Conservation (phyloP, 2,113 vertebrate genomes). For the Ginglymostoma cirratum region DNA sequence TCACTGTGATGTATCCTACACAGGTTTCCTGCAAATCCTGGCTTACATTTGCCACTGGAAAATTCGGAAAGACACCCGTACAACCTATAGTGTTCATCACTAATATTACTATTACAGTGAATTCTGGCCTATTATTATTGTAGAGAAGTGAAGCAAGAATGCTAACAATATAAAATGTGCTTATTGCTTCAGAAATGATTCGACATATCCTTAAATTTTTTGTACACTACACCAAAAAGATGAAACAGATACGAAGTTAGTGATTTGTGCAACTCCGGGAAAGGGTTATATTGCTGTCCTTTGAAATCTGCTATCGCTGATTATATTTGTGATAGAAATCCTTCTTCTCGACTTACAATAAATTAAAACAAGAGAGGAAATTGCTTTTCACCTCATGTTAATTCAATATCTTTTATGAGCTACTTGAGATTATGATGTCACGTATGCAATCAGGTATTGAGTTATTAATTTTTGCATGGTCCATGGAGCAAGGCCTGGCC, state of each 20-base stretch:
- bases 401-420: slow-evolving; percentile 16
- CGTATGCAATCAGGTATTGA: slow-evolving; percentile 23
- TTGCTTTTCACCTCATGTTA: slow-evolving; percentile 23
- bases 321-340: neutral
- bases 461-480: slow-evolving; percentile 34
- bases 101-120: neutral
- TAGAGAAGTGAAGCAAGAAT: neutral
- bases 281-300: neutral
- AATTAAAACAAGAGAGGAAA: slow-evolving; percentile 2
- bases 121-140: neutral
- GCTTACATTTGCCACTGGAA: neutral
- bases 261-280: neutral
- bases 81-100: neutral
- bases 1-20: neutral
- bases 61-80: neutral
- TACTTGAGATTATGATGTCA: slow-evolving; percentile 3
- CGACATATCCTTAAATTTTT: neutral
- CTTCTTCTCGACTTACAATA: slow-evolving; percentile 11
- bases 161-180: neutral
- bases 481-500: slow-evolving; percentile 1
- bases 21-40: neutral
- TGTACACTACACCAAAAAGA: neutral
- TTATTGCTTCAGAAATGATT: neutral
- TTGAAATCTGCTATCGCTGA: neutral
- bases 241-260: neutral